Evolutionary conservation across 2,113 vertebrate genomes (phyloP).

Genomic region (Periophthalmus modestus): DNA sequence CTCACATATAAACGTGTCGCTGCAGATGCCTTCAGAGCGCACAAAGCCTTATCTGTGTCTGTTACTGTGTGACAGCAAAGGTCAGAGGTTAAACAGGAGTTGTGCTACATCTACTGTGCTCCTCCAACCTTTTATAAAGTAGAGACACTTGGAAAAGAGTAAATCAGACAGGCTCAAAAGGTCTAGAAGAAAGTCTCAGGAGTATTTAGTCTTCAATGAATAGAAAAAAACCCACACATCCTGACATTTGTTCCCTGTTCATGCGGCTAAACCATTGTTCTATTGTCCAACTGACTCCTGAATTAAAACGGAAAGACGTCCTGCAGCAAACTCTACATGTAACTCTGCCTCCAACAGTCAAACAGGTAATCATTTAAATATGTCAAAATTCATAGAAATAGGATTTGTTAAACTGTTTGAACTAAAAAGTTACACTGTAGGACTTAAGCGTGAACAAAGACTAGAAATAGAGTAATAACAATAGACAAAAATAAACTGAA

Average conservation of each 20-base stretch:
- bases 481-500: no score
- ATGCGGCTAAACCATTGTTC: constrained; percentile 1
- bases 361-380: not conserved
- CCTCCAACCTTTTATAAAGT: not conserved
- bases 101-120: constrained; percentile 1
- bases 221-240: not conserved
- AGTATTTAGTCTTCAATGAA: constrained; percentile 2
- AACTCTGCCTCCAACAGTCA: not conserved
- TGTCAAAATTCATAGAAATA: not conserved
- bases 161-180: constrained; percentile 1
- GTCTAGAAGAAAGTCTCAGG: not conserved
- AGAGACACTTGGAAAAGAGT: not conserved
- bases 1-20: not conserved
- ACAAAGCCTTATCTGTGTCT: not conserved
- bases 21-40: not conserved
- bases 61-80: not conserved
- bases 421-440: no score
- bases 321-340: not conserved
- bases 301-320: constrained; percentile 1
- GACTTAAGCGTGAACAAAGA: no score
- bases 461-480: no score
- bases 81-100: not conserved
- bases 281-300: not conserved
- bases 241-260: constrained; percentile 1
- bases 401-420: not conserved